These are phyloP conservation scores for Piprites chloris DNA, from an alignment of 2,113 vertebrate species.

Conservation along the genomic window DNA sequence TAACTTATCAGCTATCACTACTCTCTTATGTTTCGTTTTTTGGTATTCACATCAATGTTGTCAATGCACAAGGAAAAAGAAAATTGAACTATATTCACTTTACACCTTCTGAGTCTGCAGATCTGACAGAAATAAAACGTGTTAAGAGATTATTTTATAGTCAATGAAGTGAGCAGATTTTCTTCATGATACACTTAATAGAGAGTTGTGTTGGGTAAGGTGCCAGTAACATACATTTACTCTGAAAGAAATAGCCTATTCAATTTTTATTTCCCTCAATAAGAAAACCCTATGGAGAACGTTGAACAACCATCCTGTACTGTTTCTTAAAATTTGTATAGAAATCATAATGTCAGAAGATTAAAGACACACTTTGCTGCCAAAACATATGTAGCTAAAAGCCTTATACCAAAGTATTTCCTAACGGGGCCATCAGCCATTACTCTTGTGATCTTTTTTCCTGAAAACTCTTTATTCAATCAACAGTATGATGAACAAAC, in stretches of 20 bases:
- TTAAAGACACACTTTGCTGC: not conserved
- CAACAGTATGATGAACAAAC: not conserved
- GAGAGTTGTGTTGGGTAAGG: not conserved
- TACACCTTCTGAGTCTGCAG: not conserved
- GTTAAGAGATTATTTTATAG: not conserved
- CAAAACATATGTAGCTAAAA: not conserved
- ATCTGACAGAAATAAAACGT: not conserved
- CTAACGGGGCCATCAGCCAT: not conserved
- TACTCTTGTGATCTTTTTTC: not conserved
- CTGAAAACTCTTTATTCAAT: not conserved
- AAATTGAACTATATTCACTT: not conserved
- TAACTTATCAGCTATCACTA: not conserved
- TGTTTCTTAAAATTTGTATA: not conserved
- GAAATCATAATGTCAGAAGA: not conserved
- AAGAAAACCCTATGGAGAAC: not conserved
- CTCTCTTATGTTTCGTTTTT: not conserved
- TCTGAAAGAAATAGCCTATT: not conserved
- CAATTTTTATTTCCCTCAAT: not conserved
- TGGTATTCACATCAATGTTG: not conserved
- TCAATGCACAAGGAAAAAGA: not conserved
- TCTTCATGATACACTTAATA: not conserved
- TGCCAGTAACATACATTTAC: not conserved
- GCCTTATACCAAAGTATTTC: not conserved
- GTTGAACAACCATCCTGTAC: not conserved
- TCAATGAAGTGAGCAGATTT: not conserved